Evolutionary conservation across 1,140 invertebrate species (phyloP), one percentile per base, ranked within the genome.

Genomic region (Bombyx mori): DNA sequence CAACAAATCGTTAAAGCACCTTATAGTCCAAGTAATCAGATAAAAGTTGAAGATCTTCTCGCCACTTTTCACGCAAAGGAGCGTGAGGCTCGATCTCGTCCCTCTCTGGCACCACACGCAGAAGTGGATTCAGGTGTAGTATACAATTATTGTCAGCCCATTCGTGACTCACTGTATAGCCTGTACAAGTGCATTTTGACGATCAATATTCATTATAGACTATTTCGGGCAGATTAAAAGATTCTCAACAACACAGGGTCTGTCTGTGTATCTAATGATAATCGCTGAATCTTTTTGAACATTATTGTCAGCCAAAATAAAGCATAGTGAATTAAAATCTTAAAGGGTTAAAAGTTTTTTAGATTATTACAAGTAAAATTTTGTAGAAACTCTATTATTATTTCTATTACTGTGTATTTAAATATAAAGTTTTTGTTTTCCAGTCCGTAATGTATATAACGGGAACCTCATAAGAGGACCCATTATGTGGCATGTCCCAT

Each of bases 1-100:
- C 26, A 35, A 35, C 26, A 35, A 35, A 2, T 3, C 26, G 26
- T 51, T 26, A 22, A 60, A 44, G 58, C 86, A 91, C 91, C 83
- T 91, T 91, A 61, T 84, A 86, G 65, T 92, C 90, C 43, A 92
- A 75, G 74, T 90, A 92, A 71, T 89, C 88, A 1, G 91, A 91
- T 10, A 90, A 71, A 26, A 90, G 66, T 75, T 92, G 88, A 12
- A 91, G 72, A 73, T 92, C 89, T 49, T 88, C 72, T 12, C 84
- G 69, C 90, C 91, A 90, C 7, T 69, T 75, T 26, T 86, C 74
- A 44, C 88, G 80, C 10, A 88, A 64, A 5, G 82, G 77, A 10
- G 79, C 65, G 49, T 82, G 81, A 22, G 73, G 68, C 57, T 87
- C 79, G 55, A 85, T 88, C 57, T 79, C 42, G 73, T 63, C 89